A percentile compares a stretch with the other conserved stretches of the same genome.
Conservation (phyloP, 2,797 vertebrate genomes). For the Threskiornis aethiopicus region DNA sequence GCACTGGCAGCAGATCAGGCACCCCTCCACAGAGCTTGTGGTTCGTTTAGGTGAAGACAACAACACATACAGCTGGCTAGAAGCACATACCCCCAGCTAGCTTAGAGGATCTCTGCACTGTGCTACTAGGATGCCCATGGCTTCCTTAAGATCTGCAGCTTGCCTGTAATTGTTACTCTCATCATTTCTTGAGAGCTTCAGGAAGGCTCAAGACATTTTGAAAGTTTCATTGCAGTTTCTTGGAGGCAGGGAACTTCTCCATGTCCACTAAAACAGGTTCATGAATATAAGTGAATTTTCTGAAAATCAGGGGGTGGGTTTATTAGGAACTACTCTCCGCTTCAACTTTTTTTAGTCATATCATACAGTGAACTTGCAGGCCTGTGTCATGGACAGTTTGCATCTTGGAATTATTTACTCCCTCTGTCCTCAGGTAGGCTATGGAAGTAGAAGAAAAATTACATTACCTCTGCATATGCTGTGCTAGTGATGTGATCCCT, state of each 20-base stretch:
- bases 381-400: neutral
- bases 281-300: neutral
- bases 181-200: neutral
- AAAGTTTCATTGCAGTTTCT: neutral
- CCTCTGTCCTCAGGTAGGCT: neutral
- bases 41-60: neutral
- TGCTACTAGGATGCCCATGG: neutral
- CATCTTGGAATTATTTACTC: neutral
- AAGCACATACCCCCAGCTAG: neutral
- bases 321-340: neutral
- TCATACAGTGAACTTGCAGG: neutral
- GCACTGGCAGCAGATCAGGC: neutral
- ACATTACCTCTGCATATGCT: neutral
- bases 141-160: neutral
- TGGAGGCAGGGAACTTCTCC: neutral
- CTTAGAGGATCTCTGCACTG: neutral
- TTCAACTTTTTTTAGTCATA: neutral
- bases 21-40: neutral
- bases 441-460: neutral
- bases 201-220: neutral
- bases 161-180: neutral
- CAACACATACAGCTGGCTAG: neutral
- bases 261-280: neutral
- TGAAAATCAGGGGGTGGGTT: neutral
- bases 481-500: neutral